A percentile compares a stretch with the other conserved stretches of the same genome.
Evolutionary conservation across 2,113 vertebrate species (phyloP).

Genomic region (Otolemur garnettii): DNA sequence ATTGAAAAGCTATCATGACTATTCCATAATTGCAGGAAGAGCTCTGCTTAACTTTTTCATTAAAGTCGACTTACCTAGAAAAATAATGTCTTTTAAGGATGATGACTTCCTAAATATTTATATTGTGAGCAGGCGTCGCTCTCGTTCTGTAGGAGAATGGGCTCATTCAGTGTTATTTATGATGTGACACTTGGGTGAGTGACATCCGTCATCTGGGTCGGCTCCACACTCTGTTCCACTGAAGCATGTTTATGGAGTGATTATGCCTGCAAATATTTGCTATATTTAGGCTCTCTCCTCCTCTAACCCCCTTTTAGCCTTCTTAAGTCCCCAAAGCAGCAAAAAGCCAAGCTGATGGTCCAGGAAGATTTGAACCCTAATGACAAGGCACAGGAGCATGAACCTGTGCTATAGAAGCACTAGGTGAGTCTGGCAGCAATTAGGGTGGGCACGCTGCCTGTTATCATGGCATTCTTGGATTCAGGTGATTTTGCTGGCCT

Average conservation of each 20-base stretch:
- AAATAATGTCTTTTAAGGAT: constrained; percentile 65
- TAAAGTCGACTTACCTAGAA: constrained; percentile 76
- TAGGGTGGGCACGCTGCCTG: not conserved
- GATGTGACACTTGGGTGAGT: constrained; percentile 72
- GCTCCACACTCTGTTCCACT: constrained; percentile 28
- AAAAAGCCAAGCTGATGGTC: not conserved
- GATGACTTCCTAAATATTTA: constrained; percentile 82
- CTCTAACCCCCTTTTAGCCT: not conserved
- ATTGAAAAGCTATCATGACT: constrained; percentile 1
- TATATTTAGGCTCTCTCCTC: constrained; percentile 71
- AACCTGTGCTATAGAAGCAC: not conserved
- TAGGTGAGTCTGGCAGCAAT: not conserved
- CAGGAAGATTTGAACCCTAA: not conserved
- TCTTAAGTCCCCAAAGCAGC: constrained; percentile 42
- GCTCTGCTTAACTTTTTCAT: constrained; percentile 76
- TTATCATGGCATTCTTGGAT: rapidly evolving
- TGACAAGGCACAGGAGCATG: not conserved
- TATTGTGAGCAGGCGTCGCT: constrained; percentile 57
- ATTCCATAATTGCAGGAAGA: constrained; percentile 63
- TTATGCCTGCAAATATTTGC: constrained; percentile 63
- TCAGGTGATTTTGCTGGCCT: not conserved
- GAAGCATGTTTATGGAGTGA: constrained; percentile 69
- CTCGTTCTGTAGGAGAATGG: constrained; percentile 64
- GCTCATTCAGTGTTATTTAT: constrained; percentile 76
- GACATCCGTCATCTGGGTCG: constrained; percentile 71